Evolutionary conservation across 1,140 invertebrate species (phyloP).

Genomic region (Drosophila nikananu): DNA sequence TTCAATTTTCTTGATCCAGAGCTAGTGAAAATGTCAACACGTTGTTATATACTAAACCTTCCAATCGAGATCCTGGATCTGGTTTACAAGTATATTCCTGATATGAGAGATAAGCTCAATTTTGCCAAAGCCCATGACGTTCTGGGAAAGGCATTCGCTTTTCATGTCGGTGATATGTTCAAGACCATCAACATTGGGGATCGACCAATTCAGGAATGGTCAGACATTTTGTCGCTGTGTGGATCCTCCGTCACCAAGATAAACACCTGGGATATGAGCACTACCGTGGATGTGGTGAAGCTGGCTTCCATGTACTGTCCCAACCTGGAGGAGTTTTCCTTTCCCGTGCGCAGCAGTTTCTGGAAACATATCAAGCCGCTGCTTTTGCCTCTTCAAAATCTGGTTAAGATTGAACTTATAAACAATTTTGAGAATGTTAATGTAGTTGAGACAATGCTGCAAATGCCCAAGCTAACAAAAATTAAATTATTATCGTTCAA

Average conservation of each 20-base stretch:
- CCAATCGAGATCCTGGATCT: not conserved
- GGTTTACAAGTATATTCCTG: not conserved
- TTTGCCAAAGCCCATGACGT: not conserved
- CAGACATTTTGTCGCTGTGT: constrained; percentile 3
- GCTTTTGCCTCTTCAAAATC: not conserved
- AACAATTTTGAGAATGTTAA: not conserved
- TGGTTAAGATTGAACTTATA: not conserved
- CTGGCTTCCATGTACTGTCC: constrained; percentile 9
- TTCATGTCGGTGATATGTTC: not conserved
- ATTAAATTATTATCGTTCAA: not conserved
- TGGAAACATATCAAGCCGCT: constrained; percentile 5
- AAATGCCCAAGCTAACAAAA: not conserved
- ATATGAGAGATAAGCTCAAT: constrained; percentile 8
- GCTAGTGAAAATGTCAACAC: not conserved
- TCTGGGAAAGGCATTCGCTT: constrained; percentile 1
- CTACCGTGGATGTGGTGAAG: not conserved
- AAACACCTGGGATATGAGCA: fast-evolving
- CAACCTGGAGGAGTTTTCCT: constrained; percentile 7
- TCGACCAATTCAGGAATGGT: not conserved
- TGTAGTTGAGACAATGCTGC: constrained; percentile 2
- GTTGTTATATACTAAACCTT: not conserved
- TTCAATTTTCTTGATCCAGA: not conserved
- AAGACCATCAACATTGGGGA: not conserved
- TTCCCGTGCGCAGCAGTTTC: not conserved
- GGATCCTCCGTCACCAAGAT: constrained; percentile 3